phyloP scores from a whole-genome alignment of 2,888 invertebrate genomes.

The Cantharis nigra region DNA sequence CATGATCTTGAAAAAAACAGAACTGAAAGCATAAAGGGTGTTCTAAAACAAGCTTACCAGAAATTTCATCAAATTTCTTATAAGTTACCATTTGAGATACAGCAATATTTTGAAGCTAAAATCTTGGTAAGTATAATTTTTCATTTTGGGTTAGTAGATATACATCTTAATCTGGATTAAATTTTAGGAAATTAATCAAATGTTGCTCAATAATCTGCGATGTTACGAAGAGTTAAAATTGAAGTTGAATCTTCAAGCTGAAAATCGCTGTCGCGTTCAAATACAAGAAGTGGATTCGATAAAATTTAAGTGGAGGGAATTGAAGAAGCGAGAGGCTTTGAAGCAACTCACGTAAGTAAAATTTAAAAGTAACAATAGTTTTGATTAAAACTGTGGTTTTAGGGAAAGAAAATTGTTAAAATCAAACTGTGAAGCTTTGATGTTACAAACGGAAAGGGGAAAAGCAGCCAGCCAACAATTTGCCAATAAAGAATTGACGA shows the following conservation, averaged over 20 bases:
- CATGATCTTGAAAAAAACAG: conserved; percentile 39
- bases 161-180: background rate
- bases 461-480: background rate
- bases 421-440: conserved; percentile 1
- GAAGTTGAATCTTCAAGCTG: conserved; percentile 40
- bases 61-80: conserved; percentile 41
- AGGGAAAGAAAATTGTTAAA: conserved; percentile 7
- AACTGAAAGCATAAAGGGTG: conserved; percentile 39
- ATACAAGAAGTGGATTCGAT: conserved; percentile 31
- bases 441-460: conserved; percentile 11
- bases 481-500: background rate
- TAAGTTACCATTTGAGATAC: conserved; percentile 43
- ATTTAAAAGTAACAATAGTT: background rate
- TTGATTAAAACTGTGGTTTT: background rate
- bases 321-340: conserved; percentile 15
- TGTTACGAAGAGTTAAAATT: conserved; percentile 41
- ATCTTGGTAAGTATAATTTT: conserved; percentile 38
- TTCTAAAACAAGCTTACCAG: conserved; percentile 41
- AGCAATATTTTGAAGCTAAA: conserved; percentile 46
- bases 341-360: conserved; percentile 7
- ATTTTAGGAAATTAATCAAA: conserved; percentile 47
- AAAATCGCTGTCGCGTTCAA: conserved; percentile 41
- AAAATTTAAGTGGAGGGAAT: conserved; percentile 15
- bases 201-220: conserved; percentile 45
- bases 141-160: background rate